Base-by-base conservation (phyloP, 2,888 invertebrate species). In the Caprella mutica region DNA sequence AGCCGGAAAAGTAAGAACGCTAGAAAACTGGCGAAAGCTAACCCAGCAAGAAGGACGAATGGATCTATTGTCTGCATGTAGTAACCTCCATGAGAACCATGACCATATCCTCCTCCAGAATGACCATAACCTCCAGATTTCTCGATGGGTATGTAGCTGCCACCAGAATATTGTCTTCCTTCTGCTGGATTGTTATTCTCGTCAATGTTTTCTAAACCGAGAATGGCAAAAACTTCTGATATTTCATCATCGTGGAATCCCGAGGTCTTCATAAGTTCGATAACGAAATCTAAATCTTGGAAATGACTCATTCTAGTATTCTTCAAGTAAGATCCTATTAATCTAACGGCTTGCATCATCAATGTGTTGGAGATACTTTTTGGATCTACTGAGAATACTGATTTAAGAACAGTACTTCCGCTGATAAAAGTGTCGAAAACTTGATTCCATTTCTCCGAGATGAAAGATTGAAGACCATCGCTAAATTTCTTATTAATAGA, bases 1-100 rank as follows among this genome's bases (percentile, higher is more conserved):
- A 63, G 55, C 1, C 63, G 53, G 48, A 59, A 63, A 38, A 59
- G 52, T 19, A 63, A 40, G 43, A 59, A 63, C 23, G 63, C 63
- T 12, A 59, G 52, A 51, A 63, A 63, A n/a, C 59, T 59, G 1
- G 63, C 63, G 23, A 63, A 63, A 19, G 63, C 63, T 19, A 63
- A 29, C 2, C 63, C 63, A 6, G 63, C 63, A 12, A 63, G 52
- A 5, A 63, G 59, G 5, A 63, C 57, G 27, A 63, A 57, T 12
- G 63, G 63, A 30, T 63, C 59, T n/a, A 57, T 59, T 17, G 56
- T 59, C 48, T 59, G 59, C 59, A 63, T 59, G 40, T 54, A 50
- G 23, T 58, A 58, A 27, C 52, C 43, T 14, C 62, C 62, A 48
- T 48, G 48, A 12, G 48, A 48, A 27, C 29, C 30, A 30, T 48